Base-by-base conservation (phyloP, 2,888 invertebrate species). In the Melinopterus prodromus region DNA sequence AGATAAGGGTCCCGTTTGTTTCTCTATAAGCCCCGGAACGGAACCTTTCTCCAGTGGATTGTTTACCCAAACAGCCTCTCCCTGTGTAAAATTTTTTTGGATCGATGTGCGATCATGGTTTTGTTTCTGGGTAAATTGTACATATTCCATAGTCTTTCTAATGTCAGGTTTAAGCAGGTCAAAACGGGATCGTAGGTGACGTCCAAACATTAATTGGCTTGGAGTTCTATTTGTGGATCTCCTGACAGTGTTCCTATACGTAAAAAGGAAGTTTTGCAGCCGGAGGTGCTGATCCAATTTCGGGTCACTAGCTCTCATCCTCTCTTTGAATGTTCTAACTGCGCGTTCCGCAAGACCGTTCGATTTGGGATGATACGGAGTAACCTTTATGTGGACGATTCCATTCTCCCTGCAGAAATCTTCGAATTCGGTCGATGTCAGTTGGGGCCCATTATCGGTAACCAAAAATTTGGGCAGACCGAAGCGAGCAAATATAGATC, bases 181-280 rank as follows among this genome's bases (percentile, higher is more conserved):
- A 70, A 70, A 70, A 6, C 70, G 70, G 0, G 70, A 70, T 16
- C 12, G 70, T 12, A 70, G 16, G 16, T 70, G 70, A 70, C 70
- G 70, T 70, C 70, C 70, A 70, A 70, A 70, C 70, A 70, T 70
- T 6, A 70, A 70, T 70, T 70, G 70, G 70, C 26, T 26, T 26
- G 26, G 26, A 26, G 26, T 26, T 26, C 26, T 26, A 26, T 26
- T 26, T 26, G 26, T 70, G n/a, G 70, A 70, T 16, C 70, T n/a
- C 16, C 70, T 70, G n/a, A 70, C 70, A 16, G 70, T 70, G 16
- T 70, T 70, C 16, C 70, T 70, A 70, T 70, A 70, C 9, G 70
- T 16, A 12, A 70, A 70, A 16, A 70, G 70, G 12, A 9, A 70
- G 16, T 9, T 70, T 6, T 70, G 70, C 12, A 70, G 6, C 16